Percentiles rank a stretch among this genome's conserved stretches.
Evolutionary conservation across 2,113 vertebrate genomes (phyloP).

Genomic region (Neotragus pygmaeus): DNA sequence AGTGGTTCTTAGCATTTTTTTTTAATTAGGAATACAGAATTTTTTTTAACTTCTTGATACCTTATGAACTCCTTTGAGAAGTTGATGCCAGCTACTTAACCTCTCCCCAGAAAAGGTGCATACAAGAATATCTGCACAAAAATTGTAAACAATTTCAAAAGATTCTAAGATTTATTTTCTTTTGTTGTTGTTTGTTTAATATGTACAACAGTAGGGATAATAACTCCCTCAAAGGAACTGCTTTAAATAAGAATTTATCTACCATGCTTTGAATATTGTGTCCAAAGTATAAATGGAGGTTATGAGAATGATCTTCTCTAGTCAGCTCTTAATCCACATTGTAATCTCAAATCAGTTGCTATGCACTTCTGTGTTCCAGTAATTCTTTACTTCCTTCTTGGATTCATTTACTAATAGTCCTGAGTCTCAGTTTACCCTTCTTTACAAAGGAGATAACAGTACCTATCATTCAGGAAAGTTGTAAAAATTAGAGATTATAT

Average conservation of each 20-base stretch:
- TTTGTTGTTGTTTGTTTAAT: not conserved
- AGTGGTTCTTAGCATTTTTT: not conserved
- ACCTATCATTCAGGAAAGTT: not conserved
- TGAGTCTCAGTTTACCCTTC: not conserved
- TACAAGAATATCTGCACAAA: not conserved
- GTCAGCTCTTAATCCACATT: not conserved
- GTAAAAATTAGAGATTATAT: not conserved
- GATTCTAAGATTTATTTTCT: not conserved
- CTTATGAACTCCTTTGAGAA: not conserved
- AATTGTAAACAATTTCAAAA: not conserved
- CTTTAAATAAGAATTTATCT: not conserved
- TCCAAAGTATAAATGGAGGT: not conserved
- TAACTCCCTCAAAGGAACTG: not conserved
- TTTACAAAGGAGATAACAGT: not conserved
- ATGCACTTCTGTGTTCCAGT: not conserved
- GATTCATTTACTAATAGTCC: not conserved
- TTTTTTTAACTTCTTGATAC: not conserved
- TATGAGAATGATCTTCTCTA: not conserved
- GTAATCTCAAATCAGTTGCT: not conserved
- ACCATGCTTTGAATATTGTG: not conserved
- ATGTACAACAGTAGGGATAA: not conserved
- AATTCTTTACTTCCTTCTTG: not conserved
- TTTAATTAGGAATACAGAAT: not conserved
- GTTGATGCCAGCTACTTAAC: not conserved
- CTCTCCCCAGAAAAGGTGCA: not conserved